phyloP scores from a whole-genome alignment of 2,888 invertebrate species.

The Drosophila peninsularis region DNA sequence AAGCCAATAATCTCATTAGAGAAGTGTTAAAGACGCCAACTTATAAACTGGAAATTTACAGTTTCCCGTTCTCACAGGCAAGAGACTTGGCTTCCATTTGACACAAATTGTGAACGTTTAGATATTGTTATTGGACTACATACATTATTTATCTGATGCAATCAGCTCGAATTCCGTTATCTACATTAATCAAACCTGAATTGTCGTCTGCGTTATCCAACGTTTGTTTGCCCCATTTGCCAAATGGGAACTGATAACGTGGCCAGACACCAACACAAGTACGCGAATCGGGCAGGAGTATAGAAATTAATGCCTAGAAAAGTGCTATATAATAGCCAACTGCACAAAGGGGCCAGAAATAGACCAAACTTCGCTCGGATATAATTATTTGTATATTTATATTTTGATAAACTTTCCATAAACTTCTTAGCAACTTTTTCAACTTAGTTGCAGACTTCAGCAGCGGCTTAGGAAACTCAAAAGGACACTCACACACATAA shows the following conservation, averaged over 20 bases:
- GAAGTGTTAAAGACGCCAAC: slow-evolving; percentile 37
- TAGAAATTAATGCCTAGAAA: slow-evolving; percentile 20
- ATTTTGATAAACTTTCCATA: slow-evolving; percentile 41
- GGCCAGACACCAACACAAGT: background rate
- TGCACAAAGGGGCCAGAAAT: slow-evolving; percentile 31
- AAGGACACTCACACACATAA: background rate
- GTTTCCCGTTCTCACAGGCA: background rate
- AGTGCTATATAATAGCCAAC: slow-evolving; percentile 23
- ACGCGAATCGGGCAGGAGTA: background rate
- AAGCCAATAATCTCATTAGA: slow-evolving; percentile 22
- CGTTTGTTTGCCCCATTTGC: slow-evolving; percentile 20
- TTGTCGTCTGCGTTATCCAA: slow-evolving; percentile 26
- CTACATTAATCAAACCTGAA: slow-evolving; percentile 44
- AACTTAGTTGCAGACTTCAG: background rate
- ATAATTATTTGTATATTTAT: slow-evolving; percentile 40
- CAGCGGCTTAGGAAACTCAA: slow-evolving; percentile 30
- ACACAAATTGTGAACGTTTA: background rate
- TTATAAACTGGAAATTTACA: slow-evolving; percentile 19
- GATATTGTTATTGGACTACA: background rate
- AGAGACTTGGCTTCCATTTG: background rate
- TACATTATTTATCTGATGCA: slow-evolving; percentile 8
- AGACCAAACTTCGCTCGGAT: slow-evolving; percentile 21
- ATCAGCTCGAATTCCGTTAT: slow-evolving; percentile 9
- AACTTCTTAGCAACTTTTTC: slow-evolving; percentile 37
- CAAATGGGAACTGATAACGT: slow-evolving; percentile 44